phyloP scores from a whole-genome alignment of 2,113 vertebrate genomes.

The Emberiza fucata region DNA sequence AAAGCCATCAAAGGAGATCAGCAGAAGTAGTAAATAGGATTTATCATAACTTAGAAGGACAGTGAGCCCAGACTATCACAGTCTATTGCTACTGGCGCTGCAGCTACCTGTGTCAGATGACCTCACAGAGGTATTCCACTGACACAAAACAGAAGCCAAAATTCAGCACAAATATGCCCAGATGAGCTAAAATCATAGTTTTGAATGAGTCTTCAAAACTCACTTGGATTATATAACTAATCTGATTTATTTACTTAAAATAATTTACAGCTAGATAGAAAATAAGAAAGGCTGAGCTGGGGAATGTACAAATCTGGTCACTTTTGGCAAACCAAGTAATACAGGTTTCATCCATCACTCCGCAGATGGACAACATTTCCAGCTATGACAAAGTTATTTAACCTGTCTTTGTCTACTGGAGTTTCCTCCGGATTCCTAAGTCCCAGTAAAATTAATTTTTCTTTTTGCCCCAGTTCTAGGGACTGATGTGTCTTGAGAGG shows the following conservation, averaged over 20 bases:
- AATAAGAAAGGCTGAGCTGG: neutral
- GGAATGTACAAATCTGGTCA: neutral
- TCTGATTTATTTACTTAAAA: neutral
- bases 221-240: neutral
- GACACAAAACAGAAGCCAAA: neutral
- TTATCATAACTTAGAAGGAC: neutral
- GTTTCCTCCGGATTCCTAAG: neutral
- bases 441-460: neutral
- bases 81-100: neutral
- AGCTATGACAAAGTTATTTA: neutral
- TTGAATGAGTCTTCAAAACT: neutral
- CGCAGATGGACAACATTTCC: neutral
- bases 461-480: neutral
- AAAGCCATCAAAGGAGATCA: neutral
- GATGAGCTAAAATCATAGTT: neutral
- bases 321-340: neutral
- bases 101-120: neutral
- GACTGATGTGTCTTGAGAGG: neutral
- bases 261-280: neutral
- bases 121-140: neutral
- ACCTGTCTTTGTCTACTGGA: neutral
- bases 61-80: neutral
- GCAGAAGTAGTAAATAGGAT: neutral
- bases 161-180: neutral
- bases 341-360: neutral